Evolutionary conservation across 2,113 vertebrate species (phyloP).

Genomic region (Phasianus colchicus): DNA sequence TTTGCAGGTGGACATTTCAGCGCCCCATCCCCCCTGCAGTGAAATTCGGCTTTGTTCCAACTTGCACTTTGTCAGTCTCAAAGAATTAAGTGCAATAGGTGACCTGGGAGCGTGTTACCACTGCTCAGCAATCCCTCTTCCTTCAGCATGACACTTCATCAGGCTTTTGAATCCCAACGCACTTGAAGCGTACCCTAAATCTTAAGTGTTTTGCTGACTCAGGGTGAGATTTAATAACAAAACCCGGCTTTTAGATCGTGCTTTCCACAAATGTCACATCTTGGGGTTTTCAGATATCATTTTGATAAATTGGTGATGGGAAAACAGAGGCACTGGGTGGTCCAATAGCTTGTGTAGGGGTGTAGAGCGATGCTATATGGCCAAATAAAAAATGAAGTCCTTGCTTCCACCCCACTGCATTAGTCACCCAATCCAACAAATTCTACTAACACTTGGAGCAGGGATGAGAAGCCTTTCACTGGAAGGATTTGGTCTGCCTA

Average conservation of each 20-base stretch:
- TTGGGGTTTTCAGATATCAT: background rate
- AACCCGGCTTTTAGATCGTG: background rate
- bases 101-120: background rate
- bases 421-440: background rate
- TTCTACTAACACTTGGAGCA: background rate
- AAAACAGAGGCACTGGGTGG: background rate
- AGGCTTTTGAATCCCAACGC: background rate
- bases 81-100: background rate
- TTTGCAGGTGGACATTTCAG: background rate
- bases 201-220: background rate
- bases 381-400: background rate
- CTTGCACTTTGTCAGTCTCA: background rate
- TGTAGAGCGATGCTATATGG: fast-evolving
- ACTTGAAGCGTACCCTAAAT: background rate
- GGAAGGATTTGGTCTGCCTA: background rate
- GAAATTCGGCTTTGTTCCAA: background rate
- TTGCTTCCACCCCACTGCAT: background rate
- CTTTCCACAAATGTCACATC: background rate
- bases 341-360: background rate
- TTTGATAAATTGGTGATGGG: background rate
- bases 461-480: background rate
- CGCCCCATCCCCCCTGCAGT: too few species aligned
- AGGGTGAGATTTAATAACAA: background rate
- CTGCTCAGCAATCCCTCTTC: background rate
- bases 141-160: background rate